A percentile compares a stretch with the other conserved stretches of the same genome.
These are phyloP conservation scores for Centroberyx gerrardi DNA, from an alignment of 2,797 vertebrate species.

Conservation along the genomic window DNA sequence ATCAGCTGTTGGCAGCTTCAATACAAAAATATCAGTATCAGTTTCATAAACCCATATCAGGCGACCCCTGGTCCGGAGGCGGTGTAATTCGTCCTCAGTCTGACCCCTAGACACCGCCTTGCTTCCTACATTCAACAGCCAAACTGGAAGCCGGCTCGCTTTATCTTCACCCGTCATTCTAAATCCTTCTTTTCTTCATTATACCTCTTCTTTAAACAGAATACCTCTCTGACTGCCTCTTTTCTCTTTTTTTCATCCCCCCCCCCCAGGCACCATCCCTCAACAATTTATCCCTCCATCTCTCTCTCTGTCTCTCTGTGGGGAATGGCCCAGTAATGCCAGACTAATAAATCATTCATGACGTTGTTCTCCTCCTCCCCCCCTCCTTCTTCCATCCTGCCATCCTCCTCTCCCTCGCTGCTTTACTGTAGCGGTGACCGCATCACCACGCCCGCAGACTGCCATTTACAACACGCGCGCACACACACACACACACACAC, in stretches of 20 bases:
- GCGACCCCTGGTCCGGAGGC: not conserved
- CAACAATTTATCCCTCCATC: constrained; percentile 76
- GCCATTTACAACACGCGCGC: constrained; percentile 21
- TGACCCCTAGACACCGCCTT: constrained; percentile 51
- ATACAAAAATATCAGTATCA: constrained; percentile 3
- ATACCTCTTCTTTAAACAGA: constrained; percentile 23
- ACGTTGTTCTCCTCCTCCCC: constrained; percentile 52
- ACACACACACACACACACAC: constrained; percentile 7
- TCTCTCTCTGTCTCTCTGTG: constrained; percentile 63
- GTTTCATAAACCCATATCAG: not conserved
- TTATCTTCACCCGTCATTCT: constrained; percentile 33
- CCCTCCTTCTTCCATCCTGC: constrained; percentile 55
- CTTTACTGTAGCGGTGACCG: constrained; percentile 68
- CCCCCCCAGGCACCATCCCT: constrained; percentile 61
- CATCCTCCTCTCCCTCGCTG: constrained; percentile 63
- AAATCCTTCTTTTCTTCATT: constrained; percentile 22
- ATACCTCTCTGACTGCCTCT: constrained; percentile 29
- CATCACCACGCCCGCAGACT: constrained; percentile 66
- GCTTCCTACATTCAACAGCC: not conserved
- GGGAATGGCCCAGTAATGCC: constrained; percentile 84
- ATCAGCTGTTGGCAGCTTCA: not conserved
- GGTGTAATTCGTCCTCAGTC: constrained; percentile 26
- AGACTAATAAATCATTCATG: constrained; percentile 88
- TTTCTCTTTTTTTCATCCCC: constrained; percentile 42
- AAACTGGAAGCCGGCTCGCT: constrained; percentile 7